A percentile compares a stretch with the other conserved stretches of the same genome.
phyloP scores from a whole-genome alignment of 23 tunicate species.

The Diplosoma virens region DNA sequence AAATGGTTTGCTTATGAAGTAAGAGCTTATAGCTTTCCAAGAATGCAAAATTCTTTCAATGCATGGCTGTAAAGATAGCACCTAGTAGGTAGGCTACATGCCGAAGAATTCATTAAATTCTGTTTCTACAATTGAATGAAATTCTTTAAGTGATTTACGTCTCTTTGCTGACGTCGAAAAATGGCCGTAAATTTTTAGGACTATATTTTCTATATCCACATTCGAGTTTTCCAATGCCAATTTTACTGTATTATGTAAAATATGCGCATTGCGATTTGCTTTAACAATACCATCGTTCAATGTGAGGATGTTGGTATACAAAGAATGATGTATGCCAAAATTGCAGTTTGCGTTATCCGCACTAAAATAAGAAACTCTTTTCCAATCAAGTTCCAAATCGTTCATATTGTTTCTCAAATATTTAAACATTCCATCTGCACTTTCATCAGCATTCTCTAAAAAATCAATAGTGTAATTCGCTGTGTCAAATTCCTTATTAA shows the following conservation, averaged over 20 bases:
- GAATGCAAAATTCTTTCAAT: slow-evolving; percentile 3
- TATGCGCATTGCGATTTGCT: neutral
- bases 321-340: neutral
- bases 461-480: neutral
- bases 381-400: slow-evolving; percentile 5
- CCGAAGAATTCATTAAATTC: slow-evolving; percentile 1
- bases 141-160: neutral
- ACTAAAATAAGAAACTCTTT: slow-evolving; percentile 8
- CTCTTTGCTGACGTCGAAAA: slow-evolving; percentile 1
- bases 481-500: neutral
- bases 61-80: slow-evolving; percentile 2
- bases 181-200: neutral
- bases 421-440: slow-evolving; percentile 9
- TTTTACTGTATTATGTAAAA: slow-evolving; percentile 1
- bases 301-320: neutral
- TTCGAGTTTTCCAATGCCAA: neutral
- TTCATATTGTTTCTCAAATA: neutral
- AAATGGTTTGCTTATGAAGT: neutral
- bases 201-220: slow-evolving; percentile 3
- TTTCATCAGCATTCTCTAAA: slow-evolving; percentile 3
- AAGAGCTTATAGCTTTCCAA: slow-evolving; percentile 5
- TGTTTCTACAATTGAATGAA: slow-evolving; percentile 3
- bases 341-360: slow-evolving; percentile 12
- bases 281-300: neutral
- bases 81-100: slow-evolving; percentile 18